Conservation (phyloP, 2,888 invertebrate genomes). For the Mesoligia furuncula region DNA sequence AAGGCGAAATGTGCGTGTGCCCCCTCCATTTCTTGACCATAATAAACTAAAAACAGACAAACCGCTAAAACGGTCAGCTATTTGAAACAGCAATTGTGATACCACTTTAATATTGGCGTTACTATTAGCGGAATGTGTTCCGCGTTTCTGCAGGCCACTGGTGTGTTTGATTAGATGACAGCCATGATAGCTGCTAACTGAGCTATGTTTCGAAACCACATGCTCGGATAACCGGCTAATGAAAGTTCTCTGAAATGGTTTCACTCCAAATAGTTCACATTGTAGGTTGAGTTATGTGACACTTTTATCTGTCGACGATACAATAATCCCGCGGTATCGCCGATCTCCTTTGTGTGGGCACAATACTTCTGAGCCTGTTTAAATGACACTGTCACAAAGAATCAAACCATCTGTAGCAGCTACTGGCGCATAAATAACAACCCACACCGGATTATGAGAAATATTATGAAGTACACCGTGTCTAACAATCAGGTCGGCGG, state of each 20-base stretch:
- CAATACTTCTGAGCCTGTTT: slow-evolving; percentile 53
- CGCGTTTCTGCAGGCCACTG: slow-evolving; percentile 59
- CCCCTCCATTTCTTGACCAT: slow-evolving; percentile 24
- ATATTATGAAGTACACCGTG: slow-evolving; percentile 62
- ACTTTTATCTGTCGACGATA: slow-evolving; percentile 48
- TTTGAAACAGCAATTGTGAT: slow-evolving; percentile 59
- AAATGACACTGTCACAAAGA: slow-evolving; percentile 54
- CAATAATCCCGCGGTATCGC: slow-evolving; percentile 47
- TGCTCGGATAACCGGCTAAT: slow-evolving; percentile 46
- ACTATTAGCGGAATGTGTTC: slow-evolving; percentile 63
- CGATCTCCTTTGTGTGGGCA: slow-evolving; percentile 52
- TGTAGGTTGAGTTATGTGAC: slow-evolving; percentile 42
- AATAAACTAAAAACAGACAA: slow-evolving; percentile 31
- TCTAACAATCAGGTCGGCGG: slow-evolving; percentile 70
- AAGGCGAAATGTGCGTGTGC: slow-evolving; percentile 23
- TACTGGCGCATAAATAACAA: slow-evolving; percentile 60
- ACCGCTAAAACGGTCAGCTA: slow-evolving; percentile 55
- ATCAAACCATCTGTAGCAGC: slow-evolving; percentile 56
- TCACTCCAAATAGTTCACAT: slow-evolving; percentile 46
- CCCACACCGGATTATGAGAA: slow-evolving; percentile 64
- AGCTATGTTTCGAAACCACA: slow-evolving; percentile 47
- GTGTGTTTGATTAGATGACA: slow-evolving; percentile 65
- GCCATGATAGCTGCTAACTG: slow-evolving; percentile 50
- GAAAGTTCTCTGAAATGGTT: slow-evolving; percentile 51
- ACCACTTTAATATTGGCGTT: slow-evolving; percentile 57